Evolutionary conservation across 2,113 vertebrate species (phyloP).

Genomic region (Eurypyga helias): DNA sequence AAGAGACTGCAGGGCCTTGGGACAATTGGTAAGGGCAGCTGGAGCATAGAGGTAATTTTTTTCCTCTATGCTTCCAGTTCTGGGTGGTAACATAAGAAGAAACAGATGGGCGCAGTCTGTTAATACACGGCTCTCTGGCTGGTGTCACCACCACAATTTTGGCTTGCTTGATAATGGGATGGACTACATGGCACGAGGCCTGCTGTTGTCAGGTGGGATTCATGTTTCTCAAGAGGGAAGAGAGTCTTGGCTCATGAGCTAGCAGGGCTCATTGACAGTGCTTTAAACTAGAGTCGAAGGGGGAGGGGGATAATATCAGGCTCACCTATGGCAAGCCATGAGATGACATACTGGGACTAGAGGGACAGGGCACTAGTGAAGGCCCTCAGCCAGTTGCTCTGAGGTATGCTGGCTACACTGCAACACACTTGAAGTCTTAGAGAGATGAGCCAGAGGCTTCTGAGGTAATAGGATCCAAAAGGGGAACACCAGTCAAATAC

Average conservation of each 20-base stretch:
- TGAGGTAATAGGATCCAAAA: too few species aligned
- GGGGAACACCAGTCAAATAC: too few species aligned
- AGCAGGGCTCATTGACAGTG: neutral
- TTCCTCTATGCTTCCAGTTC: neutral
- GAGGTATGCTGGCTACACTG: too few species aligned
- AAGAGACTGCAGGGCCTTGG: neutral
- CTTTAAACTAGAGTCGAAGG: too few species aligned
- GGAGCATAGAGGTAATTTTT: neutral
- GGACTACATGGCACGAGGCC: neutral
- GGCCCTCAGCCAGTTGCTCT: too few species aligned
- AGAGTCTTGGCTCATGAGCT: neutral
- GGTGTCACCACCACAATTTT: neutral
- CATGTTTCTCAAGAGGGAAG: neutral
- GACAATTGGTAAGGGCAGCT: rapidly evolving
- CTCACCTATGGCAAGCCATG: too few species aligned
- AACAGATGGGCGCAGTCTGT: neutral
- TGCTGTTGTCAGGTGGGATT: neutral
- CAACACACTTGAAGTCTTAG: too few species aligned
- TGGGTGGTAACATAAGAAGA: neutral
- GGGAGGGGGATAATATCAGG: too few species aligned
- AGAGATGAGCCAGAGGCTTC: too few species aligned
- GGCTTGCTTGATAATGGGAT: neutral
- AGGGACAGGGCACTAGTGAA: too few species aligned
- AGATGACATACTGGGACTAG: too few species aligned
- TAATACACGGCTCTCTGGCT: neutral